These are phyloP conservation scores for Poeciliopsis infans DNA, from an alignment of 2,797 vertebrate species.

Conservation along the genomic window DNA sequence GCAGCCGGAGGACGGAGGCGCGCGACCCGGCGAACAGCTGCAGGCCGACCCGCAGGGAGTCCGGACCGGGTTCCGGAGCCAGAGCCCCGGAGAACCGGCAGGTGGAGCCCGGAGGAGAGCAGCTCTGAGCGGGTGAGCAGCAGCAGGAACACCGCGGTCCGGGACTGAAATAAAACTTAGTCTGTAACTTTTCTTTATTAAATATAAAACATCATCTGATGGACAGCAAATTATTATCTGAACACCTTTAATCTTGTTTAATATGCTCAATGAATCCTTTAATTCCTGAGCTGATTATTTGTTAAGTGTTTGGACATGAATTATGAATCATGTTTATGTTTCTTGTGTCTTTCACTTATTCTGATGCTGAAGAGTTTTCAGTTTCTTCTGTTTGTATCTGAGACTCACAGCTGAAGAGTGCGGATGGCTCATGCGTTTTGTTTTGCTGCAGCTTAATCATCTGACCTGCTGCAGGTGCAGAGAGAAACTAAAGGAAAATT, in stretches of 20 bases:
- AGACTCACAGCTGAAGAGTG: background rate
- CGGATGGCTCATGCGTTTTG: no score
- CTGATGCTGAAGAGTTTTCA: background rate
- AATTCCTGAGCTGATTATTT: background rate
- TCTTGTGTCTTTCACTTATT: no score
- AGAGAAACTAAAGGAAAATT: no score
- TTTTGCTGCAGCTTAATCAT: no score
- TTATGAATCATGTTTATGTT: background rate
- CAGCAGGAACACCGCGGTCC: background rate
- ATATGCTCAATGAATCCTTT: background rate
- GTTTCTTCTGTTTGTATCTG: background rate
- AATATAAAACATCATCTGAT: background rate
- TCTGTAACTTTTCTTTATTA: background rate
- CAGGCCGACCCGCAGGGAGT: background rate
- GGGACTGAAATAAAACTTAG: background rate
- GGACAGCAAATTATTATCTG: background rate
- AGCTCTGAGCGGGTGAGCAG: constrained; percentile 37
- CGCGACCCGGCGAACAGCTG: background rate
- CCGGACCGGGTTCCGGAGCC: background rate
- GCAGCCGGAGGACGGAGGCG: constrained; percentile 26
- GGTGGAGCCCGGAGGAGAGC: constrained; percentile 12
- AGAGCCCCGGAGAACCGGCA: background rate
- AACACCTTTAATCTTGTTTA: background rate
- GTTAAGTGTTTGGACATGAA: background rate
- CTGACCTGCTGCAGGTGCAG: no score